Percentiles rank a stretch among this genome's conserved stretches.
These are phyloP conservation scores for Philotrypesis tridentata DNA, from an alignment of 1,140 invertebrate genomes.

Conservation along the genomic window DNA sequence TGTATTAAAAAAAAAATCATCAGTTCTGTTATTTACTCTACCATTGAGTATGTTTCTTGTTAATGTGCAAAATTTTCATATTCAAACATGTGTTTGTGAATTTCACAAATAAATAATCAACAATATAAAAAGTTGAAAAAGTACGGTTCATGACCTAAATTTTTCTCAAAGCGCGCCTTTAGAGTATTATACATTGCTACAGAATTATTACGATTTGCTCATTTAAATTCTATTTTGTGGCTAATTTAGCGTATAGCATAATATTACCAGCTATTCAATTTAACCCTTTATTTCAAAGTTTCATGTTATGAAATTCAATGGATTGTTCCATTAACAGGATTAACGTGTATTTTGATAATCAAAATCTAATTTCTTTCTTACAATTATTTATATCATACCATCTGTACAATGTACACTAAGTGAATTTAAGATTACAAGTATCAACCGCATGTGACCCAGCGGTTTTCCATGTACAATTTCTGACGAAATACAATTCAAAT, in stretches of 20 bases:
- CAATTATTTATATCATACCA: constrained; percentile 16
- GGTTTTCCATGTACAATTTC: constrained; percentile 17
- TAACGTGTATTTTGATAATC: constrained; percentile 12
- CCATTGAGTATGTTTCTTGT: constrained; percentile 30
- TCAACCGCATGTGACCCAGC: not conserved
- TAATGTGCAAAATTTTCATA: constrained; percentile 31
- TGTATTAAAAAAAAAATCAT: not conserved
- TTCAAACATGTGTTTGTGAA: constrained; percentile 36
- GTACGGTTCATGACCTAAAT: constrained; percentile 4
- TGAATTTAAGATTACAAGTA: constrained; percentile 27
- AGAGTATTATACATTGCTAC: not conserved
- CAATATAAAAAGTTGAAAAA: constrained; percentile 32
- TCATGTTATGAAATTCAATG: constrained; percentile 33
- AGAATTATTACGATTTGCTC: not conserved
- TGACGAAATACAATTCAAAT: not conserved
- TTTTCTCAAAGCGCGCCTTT: not conserved
- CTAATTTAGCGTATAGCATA: not conserved
- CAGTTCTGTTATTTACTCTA: not conserved
- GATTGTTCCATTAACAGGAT: constrained; percentile 14
- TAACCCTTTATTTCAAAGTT: not conserved
- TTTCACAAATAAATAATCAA: constrained; percentile 21
- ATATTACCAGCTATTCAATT: not conserved
- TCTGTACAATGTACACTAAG: constrained; percentile 24
- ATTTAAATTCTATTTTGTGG: not conserved
- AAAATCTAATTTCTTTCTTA: constrained; percentile 23